Conservation (phyloP, 2,888 invertebrate species). For the Tetragonisca angustula region DNA sequence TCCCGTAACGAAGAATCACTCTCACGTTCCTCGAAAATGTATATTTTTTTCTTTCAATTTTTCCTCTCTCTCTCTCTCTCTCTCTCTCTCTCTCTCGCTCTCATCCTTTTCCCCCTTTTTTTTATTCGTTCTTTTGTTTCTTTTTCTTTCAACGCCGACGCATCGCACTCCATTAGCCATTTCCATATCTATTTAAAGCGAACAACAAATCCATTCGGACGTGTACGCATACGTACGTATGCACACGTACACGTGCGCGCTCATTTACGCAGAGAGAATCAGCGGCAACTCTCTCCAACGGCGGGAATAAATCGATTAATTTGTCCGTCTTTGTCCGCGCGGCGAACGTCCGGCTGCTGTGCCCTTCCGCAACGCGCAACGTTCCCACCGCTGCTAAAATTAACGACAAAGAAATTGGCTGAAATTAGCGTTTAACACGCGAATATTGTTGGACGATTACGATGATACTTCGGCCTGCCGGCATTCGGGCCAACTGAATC, state of each 20-base stretch:
- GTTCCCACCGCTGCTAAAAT: constrained; percentile 24
- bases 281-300: not conserved
- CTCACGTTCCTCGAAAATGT: not conserved
- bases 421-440: constrained; percentile 33
- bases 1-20: not conserved
- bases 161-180: not conserved
- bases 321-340: constrained; percentile 18
- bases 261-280: constrained; percentile 10
- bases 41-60: too few species aligned
- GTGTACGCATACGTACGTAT: too few species aligned
- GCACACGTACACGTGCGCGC: not conserved
- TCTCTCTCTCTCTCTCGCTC: not conserved
- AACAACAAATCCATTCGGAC: constrained; percentile 12
- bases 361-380: not conserved
- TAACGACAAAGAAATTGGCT: constrained; percentile 27
- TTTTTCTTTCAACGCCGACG: not conserved
- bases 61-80: not conserved
- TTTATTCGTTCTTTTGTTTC: not conserved
- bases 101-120: not conserved
- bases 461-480: constrained; percentile 8
- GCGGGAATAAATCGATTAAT: constrained; percentile 38
- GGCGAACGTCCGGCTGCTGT: not conserved
- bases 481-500: not conserved
- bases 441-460: constrained; percentile 18
- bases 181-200: constrained; percentile 11